A percentile compares a stretch with the other conserved stretches of the same genome.
These are phyloP conservation scores for Tribolium freemani DNA, from an alignment of 2,888 invertebrate species.

Conservation along the genomic window DNA sequence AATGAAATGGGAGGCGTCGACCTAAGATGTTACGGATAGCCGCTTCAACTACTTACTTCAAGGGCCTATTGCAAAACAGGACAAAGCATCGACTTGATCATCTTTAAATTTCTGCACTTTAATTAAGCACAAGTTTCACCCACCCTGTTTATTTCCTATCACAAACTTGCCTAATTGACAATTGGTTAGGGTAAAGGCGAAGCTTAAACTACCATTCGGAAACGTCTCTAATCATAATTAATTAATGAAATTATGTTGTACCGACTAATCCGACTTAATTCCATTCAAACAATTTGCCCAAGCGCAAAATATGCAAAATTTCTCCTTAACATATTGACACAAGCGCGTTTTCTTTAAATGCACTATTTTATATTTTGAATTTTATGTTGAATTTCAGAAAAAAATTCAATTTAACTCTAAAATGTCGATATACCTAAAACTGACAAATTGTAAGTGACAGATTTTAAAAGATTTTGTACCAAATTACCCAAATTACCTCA, in stretches of 20 bases:
- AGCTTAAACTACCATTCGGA: not conserved
- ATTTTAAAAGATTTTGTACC: too few relatives aligned
- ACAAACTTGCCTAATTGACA: not conserved
- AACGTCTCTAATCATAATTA: not conserved
- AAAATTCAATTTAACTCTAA: not conserved
- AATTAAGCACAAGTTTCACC: constrained; percentile 1
- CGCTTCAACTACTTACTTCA: not conserved
- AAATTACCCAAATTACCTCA: too few relatives aligned
- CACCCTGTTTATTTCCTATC: not conserved
- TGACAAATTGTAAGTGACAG: too few relatives aligned
- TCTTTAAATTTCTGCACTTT: not conserved
- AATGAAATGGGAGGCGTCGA: constrained; percentile 38
- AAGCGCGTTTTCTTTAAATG: too few relatives aligned
- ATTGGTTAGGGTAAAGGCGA: not conserved
- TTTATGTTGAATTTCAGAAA: too few relatives aligned
- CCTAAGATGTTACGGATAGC: constrained; percentile 33
- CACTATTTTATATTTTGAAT: too few relatives aligned
- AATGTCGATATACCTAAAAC: too few relatives aligned
- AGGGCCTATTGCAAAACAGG: not conserved
- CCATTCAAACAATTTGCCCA: not conserved
- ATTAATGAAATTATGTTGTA: not conserved
- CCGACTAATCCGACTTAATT: not conserved
- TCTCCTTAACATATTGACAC: too few relatives aligned
- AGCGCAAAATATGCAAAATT: not conserved
- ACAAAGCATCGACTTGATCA: not conserved